A percentile compares a stretch with the other conserved stretches of the same genome.
phyloP scores from a whole-genome alignment of 2,797 vertebrate genomes.

The Falco cherrug region DNA sequence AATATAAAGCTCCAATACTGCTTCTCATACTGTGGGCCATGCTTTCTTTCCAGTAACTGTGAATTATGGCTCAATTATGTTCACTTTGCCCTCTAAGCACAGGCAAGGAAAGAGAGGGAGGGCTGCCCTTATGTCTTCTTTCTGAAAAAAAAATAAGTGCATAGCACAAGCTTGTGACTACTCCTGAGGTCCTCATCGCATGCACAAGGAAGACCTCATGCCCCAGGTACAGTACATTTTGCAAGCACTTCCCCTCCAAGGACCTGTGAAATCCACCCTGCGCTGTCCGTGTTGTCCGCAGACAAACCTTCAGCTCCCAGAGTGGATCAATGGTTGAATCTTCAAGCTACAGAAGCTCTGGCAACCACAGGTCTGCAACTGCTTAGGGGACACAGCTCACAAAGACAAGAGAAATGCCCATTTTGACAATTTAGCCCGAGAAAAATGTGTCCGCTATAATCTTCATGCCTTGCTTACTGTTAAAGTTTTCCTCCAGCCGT shows the following conservation, averaged over 20 bases:
- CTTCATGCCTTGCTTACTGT: not conserved
- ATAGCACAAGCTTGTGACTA: not conserved
- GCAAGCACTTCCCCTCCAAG: not conserved
- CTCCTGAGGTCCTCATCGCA: not conserved
- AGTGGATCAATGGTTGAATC: not conserved
- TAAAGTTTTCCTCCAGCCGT: not conserved
- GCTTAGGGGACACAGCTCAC: not conserved
- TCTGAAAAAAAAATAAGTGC: not conserved
- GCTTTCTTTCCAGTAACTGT: constrained; percentile 1
- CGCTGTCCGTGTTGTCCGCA: accelerated
- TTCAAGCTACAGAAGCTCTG: not conserved
- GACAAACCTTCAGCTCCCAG: not conserved
- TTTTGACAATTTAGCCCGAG: not conserved
- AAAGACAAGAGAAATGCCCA: not conserved
- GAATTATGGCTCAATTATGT: constrained; percentile 56
- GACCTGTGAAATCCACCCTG: not conserved
- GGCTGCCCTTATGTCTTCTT: not conserved
- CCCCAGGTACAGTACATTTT: accelerated
- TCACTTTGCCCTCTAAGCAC: constrained; percentile 23
- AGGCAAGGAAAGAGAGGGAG: not conserved
- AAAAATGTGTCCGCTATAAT: not conserved
- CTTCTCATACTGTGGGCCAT: not conserved
- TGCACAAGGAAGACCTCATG: not conserved
- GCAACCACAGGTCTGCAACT: not conserved
- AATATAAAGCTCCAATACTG: not conserved